Evolutionary conservation across 1,140 invertebrate genomes (phyloP), one percentile per base, ranked within the genome.

Genomic region (Sweltsa coloradensis): DNA sequence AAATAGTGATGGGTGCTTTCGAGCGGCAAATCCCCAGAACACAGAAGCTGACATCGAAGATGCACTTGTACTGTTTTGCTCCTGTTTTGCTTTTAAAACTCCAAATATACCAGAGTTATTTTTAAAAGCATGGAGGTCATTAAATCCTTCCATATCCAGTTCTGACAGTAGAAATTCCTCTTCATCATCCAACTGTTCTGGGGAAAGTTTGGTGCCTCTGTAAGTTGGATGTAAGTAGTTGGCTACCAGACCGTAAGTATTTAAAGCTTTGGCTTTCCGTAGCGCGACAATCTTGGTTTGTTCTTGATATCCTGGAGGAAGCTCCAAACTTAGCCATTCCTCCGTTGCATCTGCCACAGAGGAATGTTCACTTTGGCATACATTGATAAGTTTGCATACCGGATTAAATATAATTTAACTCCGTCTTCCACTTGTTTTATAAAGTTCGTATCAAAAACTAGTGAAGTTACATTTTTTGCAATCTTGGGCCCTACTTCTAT

Each of bases 401-500:
- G 36, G 36, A 19, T 37, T 22, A 37, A 37, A 37, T 22, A 37
- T n/a, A n/a, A 22, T 37, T 16, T 22, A 37, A 37, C 23, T 19
- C 16, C 36, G 23, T 37, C n/a, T 19, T 37, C 36, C 18, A 37
- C 36, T 37, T 37, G 36, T 37, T 37, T 37, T n/a, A n/a, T n/a
- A n/a, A n/a, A n/a, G n/a, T n/a, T n/a, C n/a, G n/a, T n/a, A n/a
- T n/a, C 36, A 37, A 11, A 37, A 19, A 4, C 23, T 4, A 22
- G 18, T 11, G 11, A 37, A 37, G 16, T 19, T 37, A 22, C 18
- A 22, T 16, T 37, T 37, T 37, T 19, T 11, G 36, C 18, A 19
- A 37, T 37, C 5, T 37, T 16, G 36, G 36, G 18, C 36, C 18
- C 18, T 37, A 19, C 16, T 37, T 37, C 36, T 42, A 18, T 24